Conservation (phyloP, 1,140 invertebrate genomes). For the Drosophila grimshawi region DNA sequence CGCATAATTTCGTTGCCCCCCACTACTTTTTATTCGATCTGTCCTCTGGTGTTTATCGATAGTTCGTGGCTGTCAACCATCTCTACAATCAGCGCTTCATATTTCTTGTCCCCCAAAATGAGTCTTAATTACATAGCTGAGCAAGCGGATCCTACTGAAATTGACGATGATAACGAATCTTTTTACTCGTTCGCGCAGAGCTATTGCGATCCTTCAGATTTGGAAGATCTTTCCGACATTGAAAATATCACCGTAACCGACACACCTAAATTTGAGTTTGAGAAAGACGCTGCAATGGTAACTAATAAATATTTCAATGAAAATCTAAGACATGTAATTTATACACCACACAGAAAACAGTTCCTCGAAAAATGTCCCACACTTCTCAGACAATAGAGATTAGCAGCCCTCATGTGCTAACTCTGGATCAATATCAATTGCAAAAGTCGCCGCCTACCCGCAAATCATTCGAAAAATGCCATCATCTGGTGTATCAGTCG, state of each 20-base stretch:
- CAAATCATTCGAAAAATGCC: not conserved
- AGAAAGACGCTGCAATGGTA: not conserved
- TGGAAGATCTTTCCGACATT: slow-evolving; percentile 5
- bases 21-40: not conserved
- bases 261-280: not conserved
- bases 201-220: not conserved
- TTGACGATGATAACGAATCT: slow-evolving; percentile 36
- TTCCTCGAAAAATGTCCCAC: not conserved
- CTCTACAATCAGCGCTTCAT: slow-evolving; percentile 3
- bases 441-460: not conserved
- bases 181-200: slow-evolving; percentile 50
- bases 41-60: not conserved
- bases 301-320: not conserved
- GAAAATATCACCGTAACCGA: not conserved
- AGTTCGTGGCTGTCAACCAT: slow-evolving; percentile 11
- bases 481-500: slow-evolving; percentile 9
- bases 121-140: not conserved
- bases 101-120: slow-evolving; percentile 32
- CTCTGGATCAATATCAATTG: not conserved
- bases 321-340: not conserved
- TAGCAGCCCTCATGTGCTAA: not conserved
- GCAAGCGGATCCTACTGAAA: not conserved
- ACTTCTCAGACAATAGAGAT: not conserved
- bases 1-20: not conserved
- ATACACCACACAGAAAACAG: not conserved